Conservation (phyloP, 2,113 vertebrate species). For the Oceanites oceanicus region DNA sequence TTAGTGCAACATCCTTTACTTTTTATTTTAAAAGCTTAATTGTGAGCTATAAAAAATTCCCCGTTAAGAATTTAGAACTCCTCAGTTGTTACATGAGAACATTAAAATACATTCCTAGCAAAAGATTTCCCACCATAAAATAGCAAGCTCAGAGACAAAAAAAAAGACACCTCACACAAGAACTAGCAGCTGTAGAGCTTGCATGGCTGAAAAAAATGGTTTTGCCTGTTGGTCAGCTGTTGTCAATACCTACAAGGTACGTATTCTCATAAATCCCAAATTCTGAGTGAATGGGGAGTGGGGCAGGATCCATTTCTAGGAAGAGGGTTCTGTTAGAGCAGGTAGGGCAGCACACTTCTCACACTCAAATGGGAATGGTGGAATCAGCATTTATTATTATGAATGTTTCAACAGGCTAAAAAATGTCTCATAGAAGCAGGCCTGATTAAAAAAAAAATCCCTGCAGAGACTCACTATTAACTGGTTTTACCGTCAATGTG, state of each 20-base stretch:
- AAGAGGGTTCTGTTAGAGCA: not conserved
- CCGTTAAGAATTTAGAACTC: constrained; percentile 28
- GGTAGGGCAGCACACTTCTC: not conserved
- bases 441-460: not conserved
- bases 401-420: not conserved
- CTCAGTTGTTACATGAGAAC: not conserved
- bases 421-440: not conserved
- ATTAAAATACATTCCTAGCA: not conserved
- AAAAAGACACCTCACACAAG: not conserved
- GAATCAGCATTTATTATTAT: not conserved
- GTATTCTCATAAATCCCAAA: not conserved
- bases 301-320: not conserved
- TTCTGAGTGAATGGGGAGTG: not conserved
- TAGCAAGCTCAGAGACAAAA: not conserved
- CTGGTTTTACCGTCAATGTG: not conserved
- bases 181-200: not conserved
- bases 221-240: not conserved
- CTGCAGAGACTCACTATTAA: not conserved
- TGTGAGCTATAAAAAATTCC: constrained; percentile 52
- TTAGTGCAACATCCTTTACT: not conserved
- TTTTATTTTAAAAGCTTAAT: constrained; percentile 44
- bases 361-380: not conserved
- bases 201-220: not conserved
- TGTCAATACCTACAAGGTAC: not conserved
- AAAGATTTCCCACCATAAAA: constrained; percentile 6